Conservation (phyloP, 2,888 invertebrate species). For the Bembecia ichneumoniformis region DNA sequence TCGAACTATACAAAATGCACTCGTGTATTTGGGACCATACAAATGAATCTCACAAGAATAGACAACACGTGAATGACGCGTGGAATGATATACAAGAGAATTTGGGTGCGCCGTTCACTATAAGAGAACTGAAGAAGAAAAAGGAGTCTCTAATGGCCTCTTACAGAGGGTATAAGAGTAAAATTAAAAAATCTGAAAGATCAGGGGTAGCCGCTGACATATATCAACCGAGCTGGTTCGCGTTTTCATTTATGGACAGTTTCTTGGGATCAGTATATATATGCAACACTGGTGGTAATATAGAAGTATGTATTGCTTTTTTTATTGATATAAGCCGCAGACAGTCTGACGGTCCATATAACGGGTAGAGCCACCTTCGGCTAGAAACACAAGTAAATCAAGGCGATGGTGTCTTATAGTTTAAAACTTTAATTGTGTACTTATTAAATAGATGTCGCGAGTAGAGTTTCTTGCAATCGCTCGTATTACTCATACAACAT, state of each 20-base stretch:
- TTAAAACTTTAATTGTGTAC: too few relatives aligned
- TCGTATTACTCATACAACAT: too few relatives aligned
- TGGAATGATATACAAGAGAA: not conserved
- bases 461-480: too few relatives aligned
- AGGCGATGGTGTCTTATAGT: too few relatives aligned
- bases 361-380: too few relatives aligned
- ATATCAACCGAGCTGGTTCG: conserved; percentile 2
- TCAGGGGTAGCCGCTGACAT: conserved; percentile 2
- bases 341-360: too few relatives aligned
- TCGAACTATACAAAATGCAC: conserved; percentile 10
- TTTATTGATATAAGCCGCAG: too few relatives aligned
- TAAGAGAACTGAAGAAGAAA: conserved; percentile 13
- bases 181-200: conserved; percentile 1
- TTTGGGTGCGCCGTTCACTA: conserved; percentile 5
- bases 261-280: not conserved
- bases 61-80: not conserved
- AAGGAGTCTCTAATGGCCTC: conserved; percentile 14
- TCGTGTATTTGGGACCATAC: conserved; percentile 12
- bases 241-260: conserved; percentile 1
- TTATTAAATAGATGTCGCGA: too few relatives aligned
- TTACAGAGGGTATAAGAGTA: conserved; percentile 6
- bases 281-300: not conserved
- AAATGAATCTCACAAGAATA: conserved; percentile 1
- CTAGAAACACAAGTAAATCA: too few relatives aligned
- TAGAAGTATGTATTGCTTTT: not conserved